Evolutionary conservation across 2,113 vertebrate genomes (phyloP).

Genomic region (Camelus dromedarius): DNA sequence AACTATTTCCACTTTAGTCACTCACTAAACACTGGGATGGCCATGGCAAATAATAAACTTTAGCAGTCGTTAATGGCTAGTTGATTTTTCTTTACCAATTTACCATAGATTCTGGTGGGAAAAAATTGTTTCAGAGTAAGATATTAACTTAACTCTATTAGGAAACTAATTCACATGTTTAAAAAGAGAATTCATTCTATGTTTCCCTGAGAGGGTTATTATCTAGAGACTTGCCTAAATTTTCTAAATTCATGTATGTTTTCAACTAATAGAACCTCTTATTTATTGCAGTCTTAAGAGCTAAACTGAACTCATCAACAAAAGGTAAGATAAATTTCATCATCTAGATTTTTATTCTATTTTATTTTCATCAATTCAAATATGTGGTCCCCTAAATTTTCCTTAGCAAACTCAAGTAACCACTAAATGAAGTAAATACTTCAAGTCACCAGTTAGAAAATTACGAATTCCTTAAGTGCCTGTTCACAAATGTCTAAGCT

Average conservation of each 20-base stretch:
- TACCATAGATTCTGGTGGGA: not conserved
- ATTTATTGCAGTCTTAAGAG: slow-evolving; percentile 35
- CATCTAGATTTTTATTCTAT: not conserved
- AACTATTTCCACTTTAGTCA: not conserved
- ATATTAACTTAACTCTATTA: slow-evolving; percentile 24
- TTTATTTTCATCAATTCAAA: not conserved
- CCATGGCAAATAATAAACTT: not conserved
- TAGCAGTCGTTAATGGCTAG: not conserved
- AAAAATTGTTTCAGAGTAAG: slow-evolving; percentile 25
- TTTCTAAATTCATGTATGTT: not conserved
- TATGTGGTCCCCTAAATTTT: not conserved
- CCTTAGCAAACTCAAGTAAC: not conserved
- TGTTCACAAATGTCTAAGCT: not conserved
- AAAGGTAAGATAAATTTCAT: not conserved
- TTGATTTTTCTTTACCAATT: not conserved
- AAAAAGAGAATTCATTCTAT: slow-evolving; percentile 31
- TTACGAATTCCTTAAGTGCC: not conserved
- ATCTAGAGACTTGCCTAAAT: not conserved
- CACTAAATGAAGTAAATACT: not conserved
- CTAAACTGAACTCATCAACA: not conserved
- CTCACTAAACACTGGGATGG: not conserved
- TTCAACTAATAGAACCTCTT: not conserved
- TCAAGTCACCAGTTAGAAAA: not conserved
- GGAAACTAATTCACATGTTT: not conserved
- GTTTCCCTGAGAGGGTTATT: not conserved